These are phyloP conservation scores for Oxyruncus cristatus DNA, from an alignment of 2,113 vertebrate genomes.

Conservation along the genomic window DNA sequence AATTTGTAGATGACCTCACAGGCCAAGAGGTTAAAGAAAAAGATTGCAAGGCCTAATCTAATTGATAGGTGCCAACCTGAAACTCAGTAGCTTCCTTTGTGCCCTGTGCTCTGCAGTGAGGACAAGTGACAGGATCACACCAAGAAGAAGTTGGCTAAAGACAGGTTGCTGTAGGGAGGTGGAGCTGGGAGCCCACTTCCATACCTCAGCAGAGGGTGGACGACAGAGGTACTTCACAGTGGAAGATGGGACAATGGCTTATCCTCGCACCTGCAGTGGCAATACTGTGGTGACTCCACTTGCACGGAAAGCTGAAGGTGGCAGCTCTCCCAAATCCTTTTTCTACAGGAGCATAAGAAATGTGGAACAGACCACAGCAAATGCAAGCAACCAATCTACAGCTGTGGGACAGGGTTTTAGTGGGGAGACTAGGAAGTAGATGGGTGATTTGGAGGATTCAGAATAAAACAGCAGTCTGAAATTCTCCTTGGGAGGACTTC, in stretches of 20 bases:
- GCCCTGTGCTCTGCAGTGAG: not conserved
- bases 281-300: not conserved
- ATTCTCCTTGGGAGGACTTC: constrained; percentile 26
- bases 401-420: not conserved
- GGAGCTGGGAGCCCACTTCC: not conserved
- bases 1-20: not conserved
- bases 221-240: not conserved
- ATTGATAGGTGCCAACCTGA: not conserved
- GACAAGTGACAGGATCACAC: not conserved
- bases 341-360: not conserved
- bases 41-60: not conserved
- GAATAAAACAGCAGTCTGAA: not conserved
- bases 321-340: not conserved
- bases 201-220: not conserved
- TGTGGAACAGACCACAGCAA: not conserved
- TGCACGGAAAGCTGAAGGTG: not conserved
- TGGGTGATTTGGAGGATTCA: not conserved
- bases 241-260: not conserved
- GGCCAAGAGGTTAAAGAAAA: not conserved
- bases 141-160: not conserved
- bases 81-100: not conserved
- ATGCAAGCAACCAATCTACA: not conserved
- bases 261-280: not conserved
- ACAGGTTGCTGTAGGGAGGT: not conserved
- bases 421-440: not conserved